These are phyloP conservation scores for Pangasianodon hypophthalmus DNA, from an alignment of 2,113 vertebrate species.

Conservation along the genomic window DNA sequence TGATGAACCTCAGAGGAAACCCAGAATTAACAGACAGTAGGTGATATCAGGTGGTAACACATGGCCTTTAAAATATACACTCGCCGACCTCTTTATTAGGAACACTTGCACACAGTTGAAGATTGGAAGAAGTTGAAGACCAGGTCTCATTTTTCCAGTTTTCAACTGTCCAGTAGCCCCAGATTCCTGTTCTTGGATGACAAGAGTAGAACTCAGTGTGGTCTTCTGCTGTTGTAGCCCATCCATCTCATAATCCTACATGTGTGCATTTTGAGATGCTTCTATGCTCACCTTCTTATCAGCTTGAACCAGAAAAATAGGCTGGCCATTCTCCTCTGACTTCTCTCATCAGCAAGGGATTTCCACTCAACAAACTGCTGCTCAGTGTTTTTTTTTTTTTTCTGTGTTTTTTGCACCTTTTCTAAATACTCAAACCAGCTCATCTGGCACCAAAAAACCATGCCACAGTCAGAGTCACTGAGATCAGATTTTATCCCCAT, in stretches of 20 bases:
- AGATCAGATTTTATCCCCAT: background rate
- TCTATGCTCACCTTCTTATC: background rate
- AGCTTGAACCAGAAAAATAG: background rate
- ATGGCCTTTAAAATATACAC: background rate
- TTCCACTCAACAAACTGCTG: background rate
- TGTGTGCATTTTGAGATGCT: background rate
- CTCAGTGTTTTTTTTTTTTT: background rate
- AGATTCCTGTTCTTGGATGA: background rate
- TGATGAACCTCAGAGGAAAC: conserved; percentile 96
- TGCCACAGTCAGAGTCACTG: background rate
- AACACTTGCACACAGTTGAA: too few species aligned
- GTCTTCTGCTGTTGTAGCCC: background rate
- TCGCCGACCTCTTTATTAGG: background rate
- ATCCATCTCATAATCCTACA: background rate
- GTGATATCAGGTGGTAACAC: conserved; percentile 41
- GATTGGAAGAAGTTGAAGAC: too few species aligned
- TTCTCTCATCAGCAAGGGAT: background rate
- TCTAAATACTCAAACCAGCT: background rate
- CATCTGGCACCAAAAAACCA: background rate
- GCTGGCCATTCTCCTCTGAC: background rate
- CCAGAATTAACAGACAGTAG: conserved; percentile 89
- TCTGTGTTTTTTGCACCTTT: background rate
- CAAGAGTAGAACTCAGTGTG: background rate
- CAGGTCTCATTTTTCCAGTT: background rate
- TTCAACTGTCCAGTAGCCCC: background rate